Evolutionary conservation across 2,888 invertebrate species (phyloP).

Genomic region (Rotaria socialis): DNA sequence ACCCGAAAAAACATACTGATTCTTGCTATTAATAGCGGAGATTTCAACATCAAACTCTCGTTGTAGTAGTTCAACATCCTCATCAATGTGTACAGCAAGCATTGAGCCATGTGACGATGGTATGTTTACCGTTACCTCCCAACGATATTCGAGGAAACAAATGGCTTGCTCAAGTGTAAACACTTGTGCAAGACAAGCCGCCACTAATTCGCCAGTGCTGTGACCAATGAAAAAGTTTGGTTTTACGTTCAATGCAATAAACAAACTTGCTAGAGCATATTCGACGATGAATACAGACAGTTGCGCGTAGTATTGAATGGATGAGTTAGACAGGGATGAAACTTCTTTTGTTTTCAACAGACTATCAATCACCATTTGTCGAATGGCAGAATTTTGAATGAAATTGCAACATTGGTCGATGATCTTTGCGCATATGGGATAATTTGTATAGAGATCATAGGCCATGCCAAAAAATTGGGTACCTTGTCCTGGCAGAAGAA

Average conservation of each 20-base stretch:
- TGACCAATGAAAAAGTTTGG: constrained; percentile 33
- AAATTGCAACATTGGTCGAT: not conserved
- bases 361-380: not conserved
- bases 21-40: too few species aligned
- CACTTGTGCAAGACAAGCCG: not conserved
- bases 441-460: not conserved
- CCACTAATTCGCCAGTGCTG: constrained; percentile 39
- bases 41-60: too few species aligned
- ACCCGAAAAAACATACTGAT: too few species aligned
- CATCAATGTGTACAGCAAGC: not conserved
- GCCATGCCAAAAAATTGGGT: constrained; percentile 23
- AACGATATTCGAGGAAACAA: not conserved
- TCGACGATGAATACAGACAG: constrained; percentile 16
- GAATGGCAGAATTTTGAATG: not conserved
- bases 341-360: not conserved
- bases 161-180: not conserved
- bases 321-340: not conserved
- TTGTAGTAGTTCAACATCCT: too few species aligned
- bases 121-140: not conserved
- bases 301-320: constrained; percentile 7
- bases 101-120: not conserved
- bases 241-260: not conserved
- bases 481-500: constrained; percentile 39
- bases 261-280: constrained; percentile 36
- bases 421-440: not conserved